These are phyloP conservation scores for Oeneis ivallda DNA, from an alignment of 2,888 invertebrate species.

Conservation along the genomic window DNA sequence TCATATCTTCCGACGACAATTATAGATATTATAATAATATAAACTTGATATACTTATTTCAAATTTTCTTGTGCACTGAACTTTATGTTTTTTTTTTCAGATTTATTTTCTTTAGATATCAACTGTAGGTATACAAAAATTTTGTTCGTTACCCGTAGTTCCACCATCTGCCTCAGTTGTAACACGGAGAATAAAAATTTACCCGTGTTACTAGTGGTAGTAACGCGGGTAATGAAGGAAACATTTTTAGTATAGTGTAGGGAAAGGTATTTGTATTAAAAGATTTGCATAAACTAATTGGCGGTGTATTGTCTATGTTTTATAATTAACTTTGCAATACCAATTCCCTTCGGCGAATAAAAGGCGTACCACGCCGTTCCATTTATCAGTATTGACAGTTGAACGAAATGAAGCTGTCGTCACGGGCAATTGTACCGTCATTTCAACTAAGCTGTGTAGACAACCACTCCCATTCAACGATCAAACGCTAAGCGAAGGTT, in stretches of 20 bases:
- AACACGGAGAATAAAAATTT: no score
- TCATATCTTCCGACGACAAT: slow-evolving; percentile 5
- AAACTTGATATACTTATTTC: not conserved
- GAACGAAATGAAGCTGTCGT: slow-evolving; percentile 80
- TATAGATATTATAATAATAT: slow-evolving; percentile 2
- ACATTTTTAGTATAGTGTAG: not conserved
- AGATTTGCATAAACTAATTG: slow-evolving; percentile 24
- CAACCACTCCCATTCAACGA: slow-evolving; percentile 75
- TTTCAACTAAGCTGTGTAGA: slow-evolving; percentile 71
- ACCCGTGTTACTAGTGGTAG: no score
- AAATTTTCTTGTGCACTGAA: not conserved
- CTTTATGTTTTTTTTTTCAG: not conserved
- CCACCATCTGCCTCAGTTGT: no score
- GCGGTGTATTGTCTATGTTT: slow-evolving; percentile 46
- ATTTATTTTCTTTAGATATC: not conserved
- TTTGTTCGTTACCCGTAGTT: no score
- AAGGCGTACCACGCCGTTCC: slow-evolving; percentile 54
- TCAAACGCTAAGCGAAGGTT: slow-evolving; percentile 61
- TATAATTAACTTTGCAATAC: slow-evolving; percentile 69
- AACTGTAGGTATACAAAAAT: no score
- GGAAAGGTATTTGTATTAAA: not conserved
- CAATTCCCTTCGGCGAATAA: slow-evolving; percentile 60
- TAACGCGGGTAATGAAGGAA: no score
- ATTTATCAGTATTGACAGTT: slow-evolving; percentile 74
- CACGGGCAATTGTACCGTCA: slow-evolving; percentile 78